These are phyloP conservation scores for Neolamprologus sp. DNA, from an alignment of 2,113 vertebrate species.

Conservation along the genomic window DNA sequence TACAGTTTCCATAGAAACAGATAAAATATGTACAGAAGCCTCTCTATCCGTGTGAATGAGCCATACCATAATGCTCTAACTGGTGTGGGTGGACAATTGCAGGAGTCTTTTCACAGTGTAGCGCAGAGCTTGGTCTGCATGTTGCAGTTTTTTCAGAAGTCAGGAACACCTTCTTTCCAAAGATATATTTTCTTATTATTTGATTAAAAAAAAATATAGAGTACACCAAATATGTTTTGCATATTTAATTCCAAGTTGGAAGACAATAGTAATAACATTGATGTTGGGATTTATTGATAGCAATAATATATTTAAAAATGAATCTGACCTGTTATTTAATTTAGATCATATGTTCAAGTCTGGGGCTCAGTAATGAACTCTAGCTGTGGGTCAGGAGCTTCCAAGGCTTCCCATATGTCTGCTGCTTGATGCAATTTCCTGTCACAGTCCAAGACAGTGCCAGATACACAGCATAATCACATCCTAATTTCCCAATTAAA, in stretches of 20 bases:
- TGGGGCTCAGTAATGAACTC: background rate
- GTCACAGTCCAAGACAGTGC: background rate
- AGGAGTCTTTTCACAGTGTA: slow-evolving; percentile 13
- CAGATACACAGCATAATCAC: background rate
- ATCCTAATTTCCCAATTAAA: background rate
- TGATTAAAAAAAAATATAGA: background rate
- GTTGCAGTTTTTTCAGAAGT: background rate
- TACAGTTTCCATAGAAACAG: slow-evolving; percentile 56
- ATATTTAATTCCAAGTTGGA: background rate
- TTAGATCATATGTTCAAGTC: background rate
- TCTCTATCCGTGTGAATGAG: slow-evolving; percentile 44
- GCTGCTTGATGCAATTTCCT: background rate
- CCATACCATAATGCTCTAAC: slow-evolving; percentile 55
- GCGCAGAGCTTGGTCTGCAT: slow-evolving; percentile 1
- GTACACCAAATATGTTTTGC: background rate
- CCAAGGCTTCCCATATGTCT: background rate
- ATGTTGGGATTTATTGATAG: background rate
- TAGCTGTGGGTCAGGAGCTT: background rate
- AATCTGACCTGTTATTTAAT: background rate
- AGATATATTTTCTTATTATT: background rate
- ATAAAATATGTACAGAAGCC: slow-evolving; percentile 27
- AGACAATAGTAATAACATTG: background rate
- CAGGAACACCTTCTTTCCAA: background rate
- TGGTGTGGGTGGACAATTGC: slow-evolving; percentile 37
- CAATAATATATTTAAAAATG: background rate